A percentile compares a stretch with the other conserved stretches of the same genome.
phyloP scores from a whole-genome alignment of 2,113 vertebrate genomes.

The Globicephala melas region DNA sequence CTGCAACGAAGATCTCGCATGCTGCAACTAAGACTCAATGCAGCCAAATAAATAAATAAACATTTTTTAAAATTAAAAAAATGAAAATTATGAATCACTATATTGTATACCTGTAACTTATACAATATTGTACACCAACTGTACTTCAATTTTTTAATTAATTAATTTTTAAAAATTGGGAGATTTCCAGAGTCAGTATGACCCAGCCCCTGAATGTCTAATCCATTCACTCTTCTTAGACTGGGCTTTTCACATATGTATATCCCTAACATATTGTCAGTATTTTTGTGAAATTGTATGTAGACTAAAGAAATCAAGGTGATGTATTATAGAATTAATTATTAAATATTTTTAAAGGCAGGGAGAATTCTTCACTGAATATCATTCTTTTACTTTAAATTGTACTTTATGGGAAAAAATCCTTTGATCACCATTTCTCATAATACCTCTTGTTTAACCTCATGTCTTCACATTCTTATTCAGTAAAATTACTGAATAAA shows the following conservation, averaged over 20 bases:
- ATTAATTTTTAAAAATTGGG: not conserved
- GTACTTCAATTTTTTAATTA: not conserved
- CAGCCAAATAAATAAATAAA: too few relatives aligned
- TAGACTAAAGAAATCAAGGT: constrained; percentile 37
- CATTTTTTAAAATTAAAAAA: too few relatives aligned
- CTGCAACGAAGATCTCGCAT: too few relatives aligned
- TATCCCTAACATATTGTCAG: constrained; percentile 7
- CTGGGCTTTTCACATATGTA: not conserved
- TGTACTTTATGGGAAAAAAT: not conserved
- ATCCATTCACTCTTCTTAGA: not conserved
- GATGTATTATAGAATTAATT: constrained; percentile 13
- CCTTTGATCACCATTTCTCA: not conserved
- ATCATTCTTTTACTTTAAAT: constrained; percentile 33
- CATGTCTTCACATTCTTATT: constrained; percentile 58
- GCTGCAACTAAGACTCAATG: too few relatives aligned
- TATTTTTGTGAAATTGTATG: constrained; percentile 32
- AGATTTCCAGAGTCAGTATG: not conserved
- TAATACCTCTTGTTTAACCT: constrained; percentile 33
- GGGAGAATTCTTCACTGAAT: not conserved
- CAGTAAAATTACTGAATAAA: constrained; percentile 8
- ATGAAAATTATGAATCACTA: not conserved
- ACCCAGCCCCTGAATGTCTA: not conserved
- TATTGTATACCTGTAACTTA: not conserved
- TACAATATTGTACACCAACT: not conserved
- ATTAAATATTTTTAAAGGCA: constrained; percentile 6